Evolutionary conservation across 2,797 vertebrate species (phyloP).

Genomic region (Astyanax mexicanus): DNA sequence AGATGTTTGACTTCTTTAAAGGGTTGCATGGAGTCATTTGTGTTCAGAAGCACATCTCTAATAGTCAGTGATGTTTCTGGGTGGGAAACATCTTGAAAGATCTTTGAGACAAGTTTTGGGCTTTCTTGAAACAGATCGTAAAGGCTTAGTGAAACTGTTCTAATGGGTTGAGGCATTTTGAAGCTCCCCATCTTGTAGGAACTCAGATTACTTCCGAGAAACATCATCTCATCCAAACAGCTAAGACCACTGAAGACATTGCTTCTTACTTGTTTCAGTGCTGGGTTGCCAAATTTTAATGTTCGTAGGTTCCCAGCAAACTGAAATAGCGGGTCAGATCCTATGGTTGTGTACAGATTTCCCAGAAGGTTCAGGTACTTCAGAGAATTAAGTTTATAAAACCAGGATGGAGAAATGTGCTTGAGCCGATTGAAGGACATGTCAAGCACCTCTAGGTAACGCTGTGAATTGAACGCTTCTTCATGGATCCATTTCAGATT

Average conservation of each 20-base stretch:
- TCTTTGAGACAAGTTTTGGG: slow-evolving; percentile 43
- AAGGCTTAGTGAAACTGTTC: slow-evolving; percentile 64
- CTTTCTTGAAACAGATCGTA: not conserved
- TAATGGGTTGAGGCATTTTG: slow-evolving; percentile 56
- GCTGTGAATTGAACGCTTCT: slow-evolving; percentile 41
- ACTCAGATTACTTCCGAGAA: slow-evolving; percentile 67
- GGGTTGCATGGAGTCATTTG: not conserved
- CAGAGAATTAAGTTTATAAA: slow-evolving; percentile 71
- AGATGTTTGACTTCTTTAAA: slow-evolving; percentile 41
- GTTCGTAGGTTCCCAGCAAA: slow-evolving; percentile 66
- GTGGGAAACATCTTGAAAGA: slow-evolving; percentile 70
- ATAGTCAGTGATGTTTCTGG: slow-evolving; percentile 70
- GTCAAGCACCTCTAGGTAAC: slow-evolving; percentile 72
- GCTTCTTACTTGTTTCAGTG: slow-evolving; percentile 63
- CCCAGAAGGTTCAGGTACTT: slow-evolving; percentile 74
- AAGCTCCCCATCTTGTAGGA: slow-evolving; percentile 69
- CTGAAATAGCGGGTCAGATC: slow-evolving; percentile 69
- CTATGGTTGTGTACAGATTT: slow-evolving; percentile 76
- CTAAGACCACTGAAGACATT: slow-evolving; percentile 73
- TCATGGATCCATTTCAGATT: slow-evolving; percentile 35
- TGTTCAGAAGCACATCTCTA: slow-evolving; percentile 53
- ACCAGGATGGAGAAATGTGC: slow-evolving; percentile 74
- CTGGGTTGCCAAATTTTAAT: slow-evolving; percentile 70
- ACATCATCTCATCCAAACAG: slow-evolving; percentile 71
- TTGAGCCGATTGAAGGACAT: slow-evolving; percentile 77